These are phyloP conservation scores for Hanleya hanleyi DNA, from an alignment of 2,888 invertebrate species.

Conservation along the genomic window DNA sequence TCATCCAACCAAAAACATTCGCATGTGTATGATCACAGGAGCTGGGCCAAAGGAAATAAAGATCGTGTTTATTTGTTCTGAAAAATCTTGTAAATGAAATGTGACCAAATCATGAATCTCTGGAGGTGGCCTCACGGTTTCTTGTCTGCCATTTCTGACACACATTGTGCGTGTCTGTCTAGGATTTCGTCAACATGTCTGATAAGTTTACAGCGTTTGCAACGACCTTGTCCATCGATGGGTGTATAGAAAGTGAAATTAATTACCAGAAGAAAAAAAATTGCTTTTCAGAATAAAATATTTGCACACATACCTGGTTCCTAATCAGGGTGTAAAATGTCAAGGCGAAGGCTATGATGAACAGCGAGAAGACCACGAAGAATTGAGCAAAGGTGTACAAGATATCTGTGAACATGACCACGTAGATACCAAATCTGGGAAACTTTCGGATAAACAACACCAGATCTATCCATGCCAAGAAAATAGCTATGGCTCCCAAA, in stretches of 20 bases:
- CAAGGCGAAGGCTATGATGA: constrained; percentile 71
- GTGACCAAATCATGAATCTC: too few relatives aligned
- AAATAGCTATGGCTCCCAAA: constrained; percentile 74
- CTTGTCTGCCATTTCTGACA: too few relatives aligned
- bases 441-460: constrained; percentile 72
- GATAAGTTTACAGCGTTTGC: not conserved
- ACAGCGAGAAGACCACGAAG: constrained; percentile 71
- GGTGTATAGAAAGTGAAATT: not conserved
- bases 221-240: not conserved
- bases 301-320: constrained; percentile 58
- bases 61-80: too few relatives aligned
- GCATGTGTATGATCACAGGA: too few relatives aligned
- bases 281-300: not conserved
- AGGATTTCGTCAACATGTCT: too few relatives aligned
- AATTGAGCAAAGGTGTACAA: constrained; percentile 70
- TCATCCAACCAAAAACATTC: too few relatives aligned
- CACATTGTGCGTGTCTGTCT: too few relatives aligned
- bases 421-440: constrained; percentile 71
- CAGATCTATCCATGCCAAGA: constrained; percentile 74
- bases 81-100: too few relatives aligned
- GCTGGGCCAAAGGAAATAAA: too few relatives aligned
- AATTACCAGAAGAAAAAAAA: not conserved
- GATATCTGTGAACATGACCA: constrained; percentile 73
- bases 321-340: constrained; percentile 67
- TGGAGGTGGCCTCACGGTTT: too few relatives aligned